These are phyloP conservation scores for Acanthopleura granulata DNA, from an alignment of 2,888 invertebrate genomes.

Conservation along the genomic window DNA sequence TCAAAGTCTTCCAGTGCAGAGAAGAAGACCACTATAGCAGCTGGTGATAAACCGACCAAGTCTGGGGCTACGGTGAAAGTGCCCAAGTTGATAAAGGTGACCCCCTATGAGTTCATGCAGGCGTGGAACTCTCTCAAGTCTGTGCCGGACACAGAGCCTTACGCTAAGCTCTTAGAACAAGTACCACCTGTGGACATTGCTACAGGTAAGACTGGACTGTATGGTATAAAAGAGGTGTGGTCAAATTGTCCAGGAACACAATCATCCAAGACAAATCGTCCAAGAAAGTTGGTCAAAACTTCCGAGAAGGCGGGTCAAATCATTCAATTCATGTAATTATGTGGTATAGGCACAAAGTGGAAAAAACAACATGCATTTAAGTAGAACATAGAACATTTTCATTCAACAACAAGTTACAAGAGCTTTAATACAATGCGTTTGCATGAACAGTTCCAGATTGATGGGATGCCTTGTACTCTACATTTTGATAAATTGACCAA, in stretches of 20 bases:
- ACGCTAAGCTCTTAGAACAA: conserved; percentile 59
- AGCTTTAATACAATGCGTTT: no score
- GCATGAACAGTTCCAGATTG: no score
- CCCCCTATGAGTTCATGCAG: conserved; percentile 66
- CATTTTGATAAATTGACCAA: no score
- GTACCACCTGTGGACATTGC: conserved; percentile 57
- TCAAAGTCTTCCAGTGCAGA: conserved; percentile 17
- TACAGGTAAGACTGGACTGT: conserved; percentile 44
- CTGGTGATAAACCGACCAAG: background rate
- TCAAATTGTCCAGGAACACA: no score
- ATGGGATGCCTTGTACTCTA: no score
- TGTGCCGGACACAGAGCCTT: conserved; percentile 49
- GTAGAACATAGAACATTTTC: no score
- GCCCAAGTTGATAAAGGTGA: conserved; percentile 52
- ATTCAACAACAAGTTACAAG: no score
- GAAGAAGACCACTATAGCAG: conserved; percentile 22
- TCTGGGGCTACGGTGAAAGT: conserved; percentile 19
- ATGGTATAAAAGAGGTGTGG: no score
- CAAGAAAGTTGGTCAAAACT: background rate
- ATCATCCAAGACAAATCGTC: no score
- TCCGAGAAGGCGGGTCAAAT: background rate
- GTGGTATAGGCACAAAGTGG: no score
- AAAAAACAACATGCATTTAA: no score
- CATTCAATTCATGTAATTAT: no score
- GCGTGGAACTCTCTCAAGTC: conserved; percentile 65